These are phyloP conservation scores for Pomatostomus ruficeps DNA, from an alignment of 2,113 vertebrate species.

Conservation along the genomic window DNA sequence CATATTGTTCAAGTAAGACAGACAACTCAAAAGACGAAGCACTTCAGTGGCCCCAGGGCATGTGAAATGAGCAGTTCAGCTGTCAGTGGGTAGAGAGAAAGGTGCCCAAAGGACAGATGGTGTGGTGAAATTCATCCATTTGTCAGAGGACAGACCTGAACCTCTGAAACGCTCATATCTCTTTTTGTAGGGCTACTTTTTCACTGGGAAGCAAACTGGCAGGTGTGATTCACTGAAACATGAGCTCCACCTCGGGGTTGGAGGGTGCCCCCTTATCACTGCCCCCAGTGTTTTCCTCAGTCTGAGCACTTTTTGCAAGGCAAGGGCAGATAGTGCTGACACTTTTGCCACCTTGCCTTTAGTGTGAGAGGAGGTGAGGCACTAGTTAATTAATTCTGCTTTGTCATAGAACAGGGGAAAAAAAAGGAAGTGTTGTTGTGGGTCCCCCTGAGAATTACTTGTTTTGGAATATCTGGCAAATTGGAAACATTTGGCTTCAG, in stretches of 20 bases:
- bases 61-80: not conserved
- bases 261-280: not conserved
- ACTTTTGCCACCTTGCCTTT: not conserved
- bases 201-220: not conserved
- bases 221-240: not conserved
- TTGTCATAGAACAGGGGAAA: not conserved
- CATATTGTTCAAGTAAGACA: not conserved
- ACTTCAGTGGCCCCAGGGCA: not conserved
- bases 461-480: not conserved
- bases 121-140: not conserved
- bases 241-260: fast-evolving
- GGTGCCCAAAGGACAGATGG: not conserved
- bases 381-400: not conserved
- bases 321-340: fast-evolving
- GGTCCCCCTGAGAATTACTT: not conserved
- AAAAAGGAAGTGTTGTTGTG: not conserved
- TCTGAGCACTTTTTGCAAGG: not conserved
- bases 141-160: not conserved
- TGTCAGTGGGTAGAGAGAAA: not conserved
- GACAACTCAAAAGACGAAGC: fast-evolving
- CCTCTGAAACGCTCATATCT: not conserved
- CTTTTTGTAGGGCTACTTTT: not conserved
- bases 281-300: not conserved
- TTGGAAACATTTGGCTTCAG: constrained; percentile 1
- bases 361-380: not conserved